Evolutionary conservation across 92 coral and sea anemone genomes (phyloP), one percentile per base, ranked within the genome.

Genomic region (Montipora capitata): DNA sequence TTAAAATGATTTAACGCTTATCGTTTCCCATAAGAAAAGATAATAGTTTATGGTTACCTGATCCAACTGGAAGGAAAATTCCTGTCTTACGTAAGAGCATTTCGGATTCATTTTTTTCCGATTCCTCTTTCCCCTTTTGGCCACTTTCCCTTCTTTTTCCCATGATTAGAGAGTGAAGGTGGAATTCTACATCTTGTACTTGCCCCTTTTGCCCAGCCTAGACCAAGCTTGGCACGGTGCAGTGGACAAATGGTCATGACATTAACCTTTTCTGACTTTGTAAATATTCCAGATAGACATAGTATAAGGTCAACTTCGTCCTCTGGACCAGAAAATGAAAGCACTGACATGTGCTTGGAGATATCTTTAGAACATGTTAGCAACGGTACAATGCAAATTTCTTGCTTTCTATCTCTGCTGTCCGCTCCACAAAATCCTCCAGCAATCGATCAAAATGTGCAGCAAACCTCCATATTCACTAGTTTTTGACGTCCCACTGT

Each of bases 221-320:
- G 27, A 44, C 87, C 87, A 2, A 83, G 87, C 68, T 83, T 69
- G 1, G 79, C 72, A 12, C 73, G 87, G 54, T 83, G 87, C 9
- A 68, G 72, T 16, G 79, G 79, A 44, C 87, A 83, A 43, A 83
- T 70, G 45, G 54, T 83, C 38, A 83, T 12, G 20, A 9, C n/a
- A 40, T 35, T 54, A 27, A 68, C 10, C 57, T 83, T 78, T 42
- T 72, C 57, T 58, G 49, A 13, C 38, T 20, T 64, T 38, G 35
- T 66, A 56, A 72, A 83, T 7, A 83, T 83, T 40, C 81, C 88
- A 44, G 81, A 79, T 51, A 74, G 79, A 10, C 51, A 17, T 40
- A 83, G 88, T 40, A 83, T 73, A 54, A 59, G 78, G 42, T 83
- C 74, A 42, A 20, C 56, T 51, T 83, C 80, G 10, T 61, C 61